Evolutionary conservation across 1,140 invertebrate species (phyloP), one percentile per base, ranked within the genome.

Genomic region (Drosophila tristis): DNA sequence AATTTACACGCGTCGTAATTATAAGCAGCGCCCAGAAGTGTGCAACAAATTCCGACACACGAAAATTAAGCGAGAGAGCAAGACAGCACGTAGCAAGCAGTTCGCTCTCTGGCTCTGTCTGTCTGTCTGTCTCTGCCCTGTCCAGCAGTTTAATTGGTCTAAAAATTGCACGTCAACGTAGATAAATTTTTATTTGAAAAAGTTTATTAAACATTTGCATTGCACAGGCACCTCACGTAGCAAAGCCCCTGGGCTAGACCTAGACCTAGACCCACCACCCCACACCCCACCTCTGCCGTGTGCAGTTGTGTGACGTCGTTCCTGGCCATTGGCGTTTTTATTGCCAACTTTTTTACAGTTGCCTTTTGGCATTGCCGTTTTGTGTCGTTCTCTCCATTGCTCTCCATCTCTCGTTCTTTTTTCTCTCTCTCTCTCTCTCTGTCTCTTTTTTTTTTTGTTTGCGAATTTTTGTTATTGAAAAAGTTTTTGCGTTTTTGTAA

Each of bases 161-260:
- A 89, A 90, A 89, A 89, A 89, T 84, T 90, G 85, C 84, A 84
- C 79, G 84, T 89, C 84, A 90, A 80, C 80, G 84, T 74, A 80
- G 58, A 90, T 90, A 89, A 84, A 89, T 89, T 89, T 89, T 89
- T 89, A 89, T 89, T 84, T 89, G 76, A 90, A 89, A 89, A 89
- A 89, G 80, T 89, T 89, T 89, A 89, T 89, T 89, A 89, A 89
- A 85, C 85, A 89, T 89, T 89, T 87, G 77, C 68, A 75, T 80
- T 84, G 60, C 61, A 42, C 79, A 89, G 72, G 79, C 79, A 64
- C 67, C 44, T 75, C 84, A 87, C 84, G 84, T 90, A 87, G 43
- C 70, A 25, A 25, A 25, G 23, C 51, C 56, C 61, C 16, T 29
- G 11, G 13, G 11, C 31, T 31, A 20, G 16, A 20, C 13, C n/a